These are phyloP conservation scores for Oxyteleia sp. DNA, from an alignment of 2,888 invertebrate genomes.

Conservation along the genomic window DNA sequence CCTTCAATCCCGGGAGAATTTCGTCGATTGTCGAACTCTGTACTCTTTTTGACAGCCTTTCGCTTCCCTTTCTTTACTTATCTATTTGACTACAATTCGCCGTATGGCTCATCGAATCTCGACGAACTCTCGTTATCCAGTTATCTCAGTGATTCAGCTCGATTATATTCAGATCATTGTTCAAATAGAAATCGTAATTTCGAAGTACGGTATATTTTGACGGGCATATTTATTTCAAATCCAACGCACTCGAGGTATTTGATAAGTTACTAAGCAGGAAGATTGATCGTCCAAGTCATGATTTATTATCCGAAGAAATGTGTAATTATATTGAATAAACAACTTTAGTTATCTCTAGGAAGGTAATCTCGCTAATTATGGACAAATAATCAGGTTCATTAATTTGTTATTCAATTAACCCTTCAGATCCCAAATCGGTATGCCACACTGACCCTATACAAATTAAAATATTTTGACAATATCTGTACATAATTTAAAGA, in stretches of 20 bases:
- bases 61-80: conserved; percentile 46
- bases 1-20: conserved; percentile 30
- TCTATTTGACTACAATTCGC: conserved; percentile 35
- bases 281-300: no score
- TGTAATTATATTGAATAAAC: no score
- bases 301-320: not conserved
- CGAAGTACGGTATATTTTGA: conserved; percentile 37
- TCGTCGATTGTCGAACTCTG: conserved; percentile 32
- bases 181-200: conserved; percentile 53
- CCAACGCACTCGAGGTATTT: not conserved
- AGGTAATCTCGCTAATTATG: no score
- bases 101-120: conserved; percentile 33
- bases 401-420: no score
- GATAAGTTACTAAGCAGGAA: conserved; percentile 1
- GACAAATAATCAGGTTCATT: no score
- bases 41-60: conserved; percentile 48
- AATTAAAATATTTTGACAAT: no score
- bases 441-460: no score
- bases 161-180: conserved; percentile 57
- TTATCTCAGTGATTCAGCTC: conserved; percentile 63
- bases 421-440: no score
- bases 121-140: conserved; percentile 47
- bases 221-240: conserved; percentile 35
- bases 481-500: no score
- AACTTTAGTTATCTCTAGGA: no score